Conservation (phyloP, 2,888 invertebrate species). For the Leuctra nigra region DNA sequence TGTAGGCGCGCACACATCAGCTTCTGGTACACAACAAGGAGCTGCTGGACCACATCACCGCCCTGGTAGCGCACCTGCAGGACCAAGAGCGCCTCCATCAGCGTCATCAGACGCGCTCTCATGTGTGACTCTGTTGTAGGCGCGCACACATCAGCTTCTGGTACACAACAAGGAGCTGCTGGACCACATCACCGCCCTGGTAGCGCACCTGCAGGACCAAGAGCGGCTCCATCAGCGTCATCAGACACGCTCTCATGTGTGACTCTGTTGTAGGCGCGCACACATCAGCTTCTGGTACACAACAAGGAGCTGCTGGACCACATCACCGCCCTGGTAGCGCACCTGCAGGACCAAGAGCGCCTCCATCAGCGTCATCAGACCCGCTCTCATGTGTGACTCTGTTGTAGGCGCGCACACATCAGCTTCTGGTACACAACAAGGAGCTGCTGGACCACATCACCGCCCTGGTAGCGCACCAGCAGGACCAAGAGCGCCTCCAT, state of each 20-base stretch:
- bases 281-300: conserved; percentile 89
- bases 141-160: conserved; percentile 88
- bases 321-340: conserved; percentile 81
- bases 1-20: conserved; percentile 84
- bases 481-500: conserved; percentile 65
- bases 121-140: no score
- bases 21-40: conserved; percentile 92
- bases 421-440: conserved; percentile 88
- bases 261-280: conserved; percentile 67
- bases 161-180: conserved; percentile 92
- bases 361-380: conserved; percentile 28
- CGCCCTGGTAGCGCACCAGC: conserved; percentile 79
- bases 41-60: conserved; percentile 88
- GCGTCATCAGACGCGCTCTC: no score
- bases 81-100: conserved; percentile 61
- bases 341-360: conserved; percentile 81
- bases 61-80: conserved; percentile 80
- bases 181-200: conserved; percentile 89
- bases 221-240: conserved; percentile 47
- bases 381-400: no score
- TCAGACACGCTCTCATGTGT: no score
- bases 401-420: conserved; percentile 79
- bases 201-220: conserved; percentile 79
- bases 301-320: conserved; percentile 94
- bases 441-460: conserved; percentile 93